Base-by-base conservation (phyloP, 2,888 invertebrate genomes). In the Platycheirus rosarum region DNA sequence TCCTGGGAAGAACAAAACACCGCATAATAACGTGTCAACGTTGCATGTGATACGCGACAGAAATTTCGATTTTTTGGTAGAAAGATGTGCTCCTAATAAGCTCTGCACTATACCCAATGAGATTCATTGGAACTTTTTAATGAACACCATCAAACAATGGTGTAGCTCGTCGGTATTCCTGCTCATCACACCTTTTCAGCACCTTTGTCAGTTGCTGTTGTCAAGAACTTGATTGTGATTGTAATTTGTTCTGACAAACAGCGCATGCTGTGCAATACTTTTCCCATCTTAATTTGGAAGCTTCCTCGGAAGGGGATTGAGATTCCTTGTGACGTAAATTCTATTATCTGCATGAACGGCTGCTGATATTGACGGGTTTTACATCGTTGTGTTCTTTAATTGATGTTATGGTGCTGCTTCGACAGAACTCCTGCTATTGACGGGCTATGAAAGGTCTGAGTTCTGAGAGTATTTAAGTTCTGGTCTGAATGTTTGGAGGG, bases 11-110 rank as follows among this genome's bases (percentile, higher is more conserved):
- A 8, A 20, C 37, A 40, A 40, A 23, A 40, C 6, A 57, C 26
- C 9, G 14, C 40, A 57, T 37, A 42, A 57, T 37, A 40, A 40
- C 40, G 26, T 57, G 42, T 57, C 29, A 60, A 14, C 37, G 20
- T 6, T 16, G 60, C 26, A 57, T 57, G 26, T 29, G 42, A 29
- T 29, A 60, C 60, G 16, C 42, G 29, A 14, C n/a, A 18, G 4
- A 16, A 42, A 42, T 60, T 44, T 26, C 29, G 60, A 42, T 40
- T 40, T 23, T 55, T 4, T 4, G 23, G n/a, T n/a, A 40, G n/a
- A 42, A 42, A 9, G 23, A 20, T 23, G 62, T 62, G 51, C 44
- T 29, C 9, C 29, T 65, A 63, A 73, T 73, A 63, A 55, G 46
- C 46, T 14, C n/a, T 35, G 11, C 29, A 0, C 11, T 26, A 26